phyloP scores from a whole-genome alignment of 2,113 vertebrate species.

The Grammatotria lemairii region DNA sequence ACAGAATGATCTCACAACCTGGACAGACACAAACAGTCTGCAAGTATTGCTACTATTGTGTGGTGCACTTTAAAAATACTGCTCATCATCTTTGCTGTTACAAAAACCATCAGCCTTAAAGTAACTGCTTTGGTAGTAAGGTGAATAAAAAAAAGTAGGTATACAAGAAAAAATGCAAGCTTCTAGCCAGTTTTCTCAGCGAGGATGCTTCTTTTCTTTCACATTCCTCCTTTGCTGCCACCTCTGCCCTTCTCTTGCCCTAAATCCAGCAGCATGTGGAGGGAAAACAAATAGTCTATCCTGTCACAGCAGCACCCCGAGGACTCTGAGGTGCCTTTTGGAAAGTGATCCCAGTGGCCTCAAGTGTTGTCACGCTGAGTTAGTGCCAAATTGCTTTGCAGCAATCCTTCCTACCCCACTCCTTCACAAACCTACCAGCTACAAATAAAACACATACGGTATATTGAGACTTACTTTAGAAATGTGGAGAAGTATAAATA shows the following conservation, averaged over 20 bases:
- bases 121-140: neutral
- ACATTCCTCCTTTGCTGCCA: neutral
- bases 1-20: neutral
- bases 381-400: slow-evolving; percentile 63
- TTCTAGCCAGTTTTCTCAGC: neutral
- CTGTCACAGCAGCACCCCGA: slow-evolving; percentile 43
- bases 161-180: neutral
- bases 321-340: slow-evolving; percentile 43
- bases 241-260: neutral
- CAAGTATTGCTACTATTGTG: neutral
- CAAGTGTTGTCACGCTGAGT: slow-evolving; percentile 63
- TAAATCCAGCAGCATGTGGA: slow-evolving; percentile 60
- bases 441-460: slow-evolving; percentile 13
- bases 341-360: slow-evolving; percentile 57
- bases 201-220: slow-evolving; percentile 13
- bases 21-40: neutral
- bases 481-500: neutral
- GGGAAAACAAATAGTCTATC: slow-evolving; percentile 62
- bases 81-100: neutral
- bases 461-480: neutral
- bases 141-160: neutral
- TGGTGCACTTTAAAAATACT: neutral
- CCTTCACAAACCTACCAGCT: slow-evolving; percentile 1
- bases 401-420: neutral
- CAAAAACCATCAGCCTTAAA: neutral